Evolutionary conservation across 2,797 vertebrate species (phyloP).

Genomic region (Perodicticus potto): DNA sequence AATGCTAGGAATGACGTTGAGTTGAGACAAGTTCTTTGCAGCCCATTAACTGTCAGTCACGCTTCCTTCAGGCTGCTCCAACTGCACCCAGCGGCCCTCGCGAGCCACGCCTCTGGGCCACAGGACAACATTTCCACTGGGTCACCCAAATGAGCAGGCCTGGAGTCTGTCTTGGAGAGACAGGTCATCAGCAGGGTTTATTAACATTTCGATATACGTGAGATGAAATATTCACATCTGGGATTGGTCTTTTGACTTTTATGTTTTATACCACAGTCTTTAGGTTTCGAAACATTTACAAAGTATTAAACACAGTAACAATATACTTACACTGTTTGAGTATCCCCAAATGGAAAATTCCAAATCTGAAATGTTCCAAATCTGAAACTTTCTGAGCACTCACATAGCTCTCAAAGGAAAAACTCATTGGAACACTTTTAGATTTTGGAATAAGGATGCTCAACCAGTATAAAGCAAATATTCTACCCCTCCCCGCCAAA

Average conservation of each 20-base stretch:
- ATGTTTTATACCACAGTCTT: background rate
- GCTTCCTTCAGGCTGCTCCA: background rate
- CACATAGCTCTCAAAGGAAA: background rate
- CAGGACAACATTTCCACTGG: background rate
- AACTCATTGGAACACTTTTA: background rate
- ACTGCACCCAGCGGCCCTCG: background rate
- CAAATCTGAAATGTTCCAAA: background rate
- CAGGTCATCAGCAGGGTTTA: background rate
- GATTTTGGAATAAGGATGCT: background rate
- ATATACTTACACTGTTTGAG: background rate
- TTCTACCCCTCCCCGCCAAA: accelerated
- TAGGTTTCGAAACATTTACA: slow-evolving; percentile 10
- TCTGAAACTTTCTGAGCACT: background rate
- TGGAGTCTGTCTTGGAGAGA: background rate
- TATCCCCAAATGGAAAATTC: background rate
- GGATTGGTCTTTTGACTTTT: background rate
- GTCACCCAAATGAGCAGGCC: background rate
- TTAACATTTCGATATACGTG: background rate
- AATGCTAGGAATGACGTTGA: background rate
- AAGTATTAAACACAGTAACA: background rate
- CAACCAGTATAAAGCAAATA: background rate
- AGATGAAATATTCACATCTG: background rate
- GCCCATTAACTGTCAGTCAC: slow-evolving; percentile 15
- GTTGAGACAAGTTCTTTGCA: slow-evolving; percentile 41
- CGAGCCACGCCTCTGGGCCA: background rate